Percentiles rank a stretch among this genome's conserved stretches.
Evolutionary conservation across 2,113 vertebrate genomes (phyloP).

Genomic region (Galemys pyrenaicus): DNA sequence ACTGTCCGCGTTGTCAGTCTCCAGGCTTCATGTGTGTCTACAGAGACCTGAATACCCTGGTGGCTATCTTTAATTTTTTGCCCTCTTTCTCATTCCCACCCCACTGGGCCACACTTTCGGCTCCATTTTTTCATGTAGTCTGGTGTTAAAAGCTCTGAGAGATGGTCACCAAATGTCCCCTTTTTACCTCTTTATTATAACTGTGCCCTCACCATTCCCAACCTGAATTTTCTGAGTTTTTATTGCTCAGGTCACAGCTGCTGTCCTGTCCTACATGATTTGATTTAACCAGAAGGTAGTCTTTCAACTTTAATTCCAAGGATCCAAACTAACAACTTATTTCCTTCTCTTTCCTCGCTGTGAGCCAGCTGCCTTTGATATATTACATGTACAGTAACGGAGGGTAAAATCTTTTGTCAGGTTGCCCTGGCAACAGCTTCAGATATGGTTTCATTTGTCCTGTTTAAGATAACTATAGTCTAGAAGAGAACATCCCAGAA

Average conservation of each 20-base stretch:
- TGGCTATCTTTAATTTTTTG: not conserved
- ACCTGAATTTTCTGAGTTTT: not conserved
- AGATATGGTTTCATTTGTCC: slow-evolving; percentile 46
- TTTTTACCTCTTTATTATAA: too few relatives aligned
- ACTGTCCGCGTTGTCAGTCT: not conserved
- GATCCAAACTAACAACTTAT: not conserved
- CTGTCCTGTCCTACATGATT: not conserved
- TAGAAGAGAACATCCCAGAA: slow-evolving; percentile 44
- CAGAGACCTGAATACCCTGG: fast-evolving
- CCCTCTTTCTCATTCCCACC: not conserved
- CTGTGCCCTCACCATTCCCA: not conserved
- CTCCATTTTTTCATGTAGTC: not conserved
- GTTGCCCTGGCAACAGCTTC: slow-evolving; percentile 71
- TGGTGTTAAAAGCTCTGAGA: not conserved
- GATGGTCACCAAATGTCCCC: not conserved
- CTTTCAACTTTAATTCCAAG: not conserved
- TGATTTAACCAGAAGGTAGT: not conserved
- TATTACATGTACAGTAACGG: slow-evolving; percentile 22
- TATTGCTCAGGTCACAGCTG: not conserved
- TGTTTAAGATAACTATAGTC: slow-evolving; percentile 52
- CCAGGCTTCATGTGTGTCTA: not conserved
- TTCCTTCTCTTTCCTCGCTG: not conserved
- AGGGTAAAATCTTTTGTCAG: slow-evolving; percentile 56
- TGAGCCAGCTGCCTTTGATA: slow-evolving; percentile 57
- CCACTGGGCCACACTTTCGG: not conserved